phyloP scores from a whole-genome alignment of 2,888 invertebrate species.

The Diarsia mendica region DNA sequence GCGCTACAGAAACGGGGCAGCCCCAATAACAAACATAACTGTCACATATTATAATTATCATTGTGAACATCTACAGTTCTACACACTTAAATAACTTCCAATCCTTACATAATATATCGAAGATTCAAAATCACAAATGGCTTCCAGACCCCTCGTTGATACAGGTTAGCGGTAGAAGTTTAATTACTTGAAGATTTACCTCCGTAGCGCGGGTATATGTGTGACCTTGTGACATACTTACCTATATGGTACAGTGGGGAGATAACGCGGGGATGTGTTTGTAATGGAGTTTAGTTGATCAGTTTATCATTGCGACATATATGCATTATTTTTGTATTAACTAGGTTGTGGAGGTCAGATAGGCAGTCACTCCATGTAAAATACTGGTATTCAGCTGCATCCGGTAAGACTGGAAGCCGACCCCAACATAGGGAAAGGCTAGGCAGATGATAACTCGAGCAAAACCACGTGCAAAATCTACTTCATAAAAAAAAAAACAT shows the following conservation, averaged over 20 bases:
- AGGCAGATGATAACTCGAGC: not conserved
- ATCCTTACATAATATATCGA: not conserved
- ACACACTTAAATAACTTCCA: too few species aligned
- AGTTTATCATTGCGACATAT: not conserved
- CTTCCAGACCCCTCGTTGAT: conserved; percentile 27
- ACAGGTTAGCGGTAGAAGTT: conserved; percentile 50
- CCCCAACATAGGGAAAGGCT: not conserved
- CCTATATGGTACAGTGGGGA: not conserved
- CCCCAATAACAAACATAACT: too few species aligned
- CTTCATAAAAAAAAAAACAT: not conserved
- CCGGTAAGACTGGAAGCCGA: not conserved
- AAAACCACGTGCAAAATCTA: not conserved
- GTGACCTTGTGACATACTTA: conserved; percentile 26
- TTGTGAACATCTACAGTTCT: too few species aligned
- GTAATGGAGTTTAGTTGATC: conserved; percentile 20
- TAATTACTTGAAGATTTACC: conserved; percentile 58
- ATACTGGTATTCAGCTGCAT: not conserved
- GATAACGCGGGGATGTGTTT: not conserved
- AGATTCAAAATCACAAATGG: conserved; percentile 12
- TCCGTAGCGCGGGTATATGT: not conserved
- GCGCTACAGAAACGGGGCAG: too few species aligned
- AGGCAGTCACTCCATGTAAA: too few species aligned
- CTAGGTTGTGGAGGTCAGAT: too few species aligned
- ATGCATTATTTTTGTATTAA: not conserved
- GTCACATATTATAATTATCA: too few species aligned